These are phyloP conservation scores for Dryoscopus gambensis DNA, from an alignment of 2,113 vertebrate genomes.

Conservation along the genomic window DNA sequence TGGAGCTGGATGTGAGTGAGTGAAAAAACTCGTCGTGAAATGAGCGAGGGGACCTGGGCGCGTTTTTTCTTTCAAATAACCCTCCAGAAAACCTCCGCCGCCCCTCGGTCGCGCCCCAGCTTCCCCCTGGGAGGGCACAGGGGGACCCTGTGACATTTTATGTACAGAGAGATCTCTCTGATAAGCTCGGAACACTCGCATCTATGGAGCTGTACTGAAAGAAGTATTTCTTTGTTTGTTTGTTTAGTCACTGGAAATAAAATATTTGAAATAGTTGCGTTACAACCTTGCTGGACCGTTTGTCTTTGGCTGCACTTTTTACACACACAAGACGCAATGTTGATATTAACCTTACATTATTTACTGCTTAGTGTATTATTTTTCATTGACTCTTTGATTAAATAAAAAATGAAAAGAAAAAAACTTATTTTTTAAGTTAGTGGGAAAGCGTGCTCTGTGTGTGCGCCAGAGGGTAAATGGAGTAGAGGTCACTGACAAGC, in stretches of 20 bases:
- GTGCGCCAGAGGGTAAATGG: slow-evolving; percentile 60
- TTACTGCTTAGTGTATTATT: background rate
- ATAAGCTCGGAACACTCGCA: slow-evolving; percentile 45
- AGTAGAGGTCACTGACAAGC: slow-evolving; percentile 68
- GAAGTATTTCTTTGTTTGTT: slow-evolving; percentile 19
- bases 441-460: slow-evolving; percentile 30
- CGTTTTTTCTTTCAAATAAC: background rate
- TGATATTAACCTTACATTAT: background rate
- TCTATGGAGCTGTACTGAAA: background rate
- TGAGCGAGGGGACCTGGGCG: background rate
- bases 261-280: slow-evolving; percentile 44
- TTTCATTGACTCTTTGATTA: background rate
- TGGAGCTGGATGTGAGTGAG: background rate
- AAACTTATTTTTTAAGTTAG: background rate
- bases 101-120: background rate
- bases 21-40: background rate
- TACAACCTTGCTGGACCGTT: background rate
- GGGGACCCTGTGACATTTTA: slow-evolving; percentile 63
- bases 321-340: background rate
- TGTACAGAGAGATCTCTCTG: slow-evolving; percentile 24
- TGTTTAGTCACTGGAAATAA: background rate
- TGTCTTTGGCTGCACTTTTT: background rate
- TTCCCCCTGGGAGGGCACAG: background rate
- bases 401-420: background rate
- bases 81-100: background rate